Evolutionary conservation across 2,113 vertebrate genomes (phyloP), one percentile per base, ranked within the genome.

Genomic region (Ptilonorhynchus violaceus): DNA sequence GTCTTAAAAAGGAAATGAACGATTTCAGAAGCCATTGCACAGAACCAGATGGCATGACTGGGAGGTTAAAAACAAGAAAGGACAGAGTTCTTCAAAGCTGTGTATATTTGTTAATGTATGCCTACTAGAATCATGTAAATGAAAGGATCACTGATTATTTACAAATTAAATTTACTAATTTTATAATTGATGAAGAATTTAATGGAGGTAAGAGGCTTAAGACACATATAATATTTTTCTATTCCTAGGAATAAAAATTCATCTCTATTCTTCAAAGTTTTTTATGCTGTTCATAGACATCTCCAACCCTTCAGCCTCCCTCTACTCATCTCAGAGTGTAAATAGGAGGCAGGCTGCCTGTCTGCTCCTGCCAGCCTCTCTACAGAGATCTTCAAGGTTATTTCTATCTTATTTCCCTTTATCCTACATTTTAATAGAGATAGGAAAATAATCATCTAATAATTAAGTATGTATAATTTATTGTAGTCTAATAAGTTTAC

Each of bases 1-100:
- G 81, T 35, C 74, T 76, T 80, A 70, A 88, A 90, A 91, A 93
- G 89, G 91, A 93, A 96, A 94, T 70, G 10, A 92, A 91, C 1
- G 0, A 72, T 90, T 95, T 92, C 53, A 82, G 41, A 79, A 85
- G 56, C 42, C 70, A 55, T 89, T 79, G 37, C 82, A 93, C 39
- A 59, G 15, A 62, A 86, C 41, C 93, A 94, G 80, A 82, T 88
- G 67, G 82, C 53, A 83, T 50, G 49, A 93, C 77, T 79, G 37
- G 24, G 64, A 81, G 72, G 62, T 53, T 84, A 82, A 81, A 95
- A 94, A 25, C 47, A 93, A 86, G 56, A 84, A 92, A 92, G 47
- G 68, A 91, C 44, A 72, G 20, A 76, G 11, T 56, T 93, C 20
- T 80, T 90, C 78, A 83, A 67, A 90, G 31, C 17, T 79, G 10